Percentiles rank a stretch among this genome's conserved stretches.
Conservation (phyloP, 2,888 invertebrate species). For the Auanema sp. region DNA sequence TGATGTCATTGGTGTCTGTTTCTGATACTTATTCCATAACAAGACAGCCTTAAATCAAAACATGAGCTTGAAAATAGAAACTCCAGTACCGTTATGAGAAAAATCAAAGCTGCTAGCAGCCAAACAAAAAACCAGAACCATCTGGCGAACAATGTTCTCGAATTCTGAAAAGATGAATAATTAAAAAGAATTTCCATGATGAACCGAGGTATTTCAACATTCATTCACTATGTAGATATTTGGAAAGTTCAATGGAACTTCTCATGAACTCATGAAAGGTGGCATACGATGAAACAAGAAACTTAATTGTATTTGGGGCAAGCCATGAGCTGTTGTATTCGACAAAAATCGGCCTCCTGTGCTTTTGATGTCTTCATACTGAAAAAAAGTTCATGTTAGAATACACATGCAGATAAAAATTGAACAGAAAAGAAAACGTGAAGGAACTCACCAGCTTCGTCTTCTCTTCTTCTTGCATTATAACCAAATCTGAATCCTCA, state of each 20-base stretch:
- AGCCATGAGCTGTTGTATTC: slow-evolving; percentile 42
- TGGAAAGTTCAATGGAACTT: no score
- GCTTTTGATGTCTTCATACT: not conserved
- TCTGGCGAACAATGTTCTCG: slow-evolving; percentile 11
- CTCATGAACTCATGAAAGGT: no score
- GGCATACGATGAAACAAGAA: not conserved
- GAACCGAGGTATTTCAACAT: no score
- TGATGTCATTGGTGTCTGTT: slow-evolving; percentile 10
- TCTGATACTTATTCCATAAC: not conserved
- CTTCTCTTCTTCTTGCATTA: no score
- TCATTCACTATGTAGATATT: no score
- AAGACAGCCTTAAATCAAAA: slow-evolving; percentile 4
- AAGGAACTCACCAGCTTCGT: no score
- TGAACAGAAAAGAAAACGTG: no score
- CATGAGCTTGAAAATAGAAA: not conserved
- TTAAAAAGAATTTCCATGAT: no score
- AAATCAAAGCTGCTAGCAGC: slow-evolving; percentile 4
- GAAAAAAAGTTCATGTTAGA: no score
- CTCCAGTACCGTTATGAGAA: not conserved
- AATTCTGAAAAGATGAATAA: slow-evolving; percentile 10
- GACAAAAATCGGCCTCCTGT: slow-evolving; percentile 29
- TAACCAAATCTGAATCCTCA: no score
- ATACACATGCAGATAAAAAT: no score
- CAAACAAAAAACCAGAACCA: slow-evolving; percentile 18
- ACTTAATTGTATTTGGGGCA: slow-evolving; percentile 28